A percentile compares a stretch with the other conserved stretches of the same genome.
Conservation (phyloP, 2,113 vertebrate genomes). For the Alouatta palliata region DNA sequence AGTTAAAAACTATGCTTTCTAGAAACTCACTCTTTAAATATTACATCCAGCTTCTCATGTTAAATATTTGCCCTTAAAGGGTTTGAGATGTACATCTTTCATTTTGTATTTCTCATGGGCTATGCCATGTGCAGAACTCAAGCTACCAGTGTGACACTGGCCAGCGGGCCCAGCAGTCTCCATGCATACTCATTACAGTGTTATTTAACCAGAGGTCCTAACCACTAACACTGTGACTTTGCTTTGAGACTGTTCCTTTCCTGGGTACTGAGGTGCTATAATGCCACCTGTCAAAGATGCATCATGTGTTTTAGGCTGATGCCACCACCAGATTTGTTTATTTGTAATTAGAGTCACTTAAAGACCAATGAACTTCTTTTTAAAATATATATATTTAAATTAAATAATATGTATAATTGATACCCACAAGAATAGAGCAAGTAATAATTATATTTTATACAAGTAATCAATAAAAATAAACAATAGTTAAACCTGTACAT, state of each 20-base stretch:
- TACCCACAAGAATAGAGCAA: not conserved
- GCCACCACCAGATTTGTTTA: conserved; percentile 88
- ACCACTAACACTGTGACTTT: conserved; percentile 92
- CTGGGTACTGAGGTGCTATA: conserved; percentile 91
- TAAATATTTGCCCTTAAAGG: conserved; percentile 80
- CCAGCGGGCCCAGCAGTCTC: conserved; percentile 72
- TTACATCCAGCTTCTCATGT: conserved; percentile 78
- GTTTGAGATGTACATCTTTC: conserved; percentile 81
- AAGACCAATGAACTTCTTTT: conserved; percentile 90
- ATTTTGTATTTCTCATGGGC: conserved; percentile 79
- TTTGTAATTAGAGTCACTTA: conserved; percentile 94
- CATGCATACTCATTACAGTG: conserved; percentile 79
- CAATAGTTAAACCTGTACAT: not conserved
- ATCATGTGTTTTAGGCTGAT: conserved; percentile 86
- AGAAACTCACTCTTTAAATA: conserved; percentile 80
- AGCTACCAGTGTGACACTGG: conserved; percentile 75
- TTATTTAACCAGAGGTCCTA: conserved; percentile 85
- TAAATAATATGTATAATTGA: no score
- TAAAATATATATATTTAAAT: conserved; percentile 27
- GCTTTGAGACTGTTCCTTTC: conserved; percentile 85
- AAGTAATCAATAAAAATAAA: conserved; percentile 32
- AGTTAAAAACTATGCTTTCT: conserved; percentile 72
- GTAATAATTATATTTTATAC: not conserved
- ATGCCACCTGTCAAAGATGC: conserved; percentile 84
- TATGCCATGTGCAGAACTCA: conserved; percentile 79